phyloP scores from a whole-genome alignment of 2,888 invertebrate species.

The Nomada flava region DNA sequence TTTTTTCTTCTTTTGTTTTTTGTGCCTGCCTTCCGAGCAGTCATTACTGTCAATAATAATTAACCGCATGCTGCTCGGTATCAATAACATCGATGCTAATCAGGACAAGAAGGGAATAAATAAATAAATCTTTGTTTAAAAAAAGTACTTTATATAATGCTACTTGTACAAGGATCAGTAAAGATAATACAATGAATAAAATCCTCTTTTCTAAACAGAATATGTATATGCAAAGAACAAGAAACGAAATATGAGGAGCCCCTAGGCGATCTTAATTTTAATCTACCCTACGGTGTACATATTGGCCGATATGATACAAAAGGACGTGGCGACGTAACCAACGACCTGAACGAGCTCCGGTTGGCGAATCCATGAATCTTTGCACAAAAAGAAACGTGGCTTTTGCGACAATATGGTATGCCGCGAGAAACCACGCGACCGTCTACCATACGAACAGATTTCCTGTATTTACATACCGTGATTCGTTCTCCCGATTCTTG shows the following conservation, averaged over 20 bases:
- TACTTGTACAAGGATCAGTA: not conserved
- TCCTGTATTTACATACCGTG: slow-evolving; percentile 4
- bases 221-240: not conserved
- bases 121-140: not conserved
- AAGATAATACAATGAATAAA: not conserved
- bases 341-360: not conserved
- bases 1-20: not conserved
- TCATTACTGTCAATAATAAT: not conserved
- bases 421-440: not conserved
- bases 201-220: not conserved
- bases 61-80: not conserved
- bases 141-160: not conserved
- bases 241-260: not conserved
- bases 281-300: slow-evolving; percentile 24
- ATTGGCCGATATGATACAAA: slow-evolving; percentile 22
- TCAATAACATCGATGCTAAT: not conserved
- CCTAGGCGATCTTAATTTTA: slow-evolving; percentile 6
- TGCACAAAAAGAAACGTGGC: not conserved
- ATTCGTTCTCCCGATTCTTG: not conserved
- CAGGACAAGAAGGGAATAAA: no score
- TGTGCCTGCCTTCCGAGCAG: not conserved
- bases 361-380: slow-evolving; percentile 1
- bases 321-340: not conserved
- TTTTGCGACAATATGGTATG: slow-evolving; percentile 7
- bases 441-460: not conserved